Conservation (phyloP, 2,888 invertebrate species). For the Bhutanitis thaidina region DNA sequence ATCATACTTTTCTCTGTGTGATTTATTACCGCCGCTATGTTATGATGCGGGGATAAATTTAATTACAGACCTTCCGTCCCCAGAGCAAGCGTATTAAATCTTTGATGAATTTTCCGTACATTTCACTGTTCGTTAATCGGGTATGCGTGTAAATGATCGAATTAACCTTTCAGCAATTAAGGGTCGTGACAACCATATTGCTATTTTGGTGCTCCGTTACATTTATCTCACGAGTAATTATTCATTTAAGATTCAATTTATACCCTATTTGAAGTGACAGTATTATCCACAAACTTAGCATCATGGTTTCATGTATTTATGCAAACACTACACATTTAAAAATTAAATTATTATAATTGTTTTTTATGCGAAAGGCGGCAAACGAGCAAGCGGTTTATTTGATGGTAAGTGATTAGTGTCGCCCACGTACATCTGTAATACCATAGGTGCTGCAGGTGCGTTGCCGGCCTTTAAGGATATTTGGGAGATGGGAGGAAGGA, state of each 20-base stretch:
- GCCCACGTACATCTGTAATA: no score
- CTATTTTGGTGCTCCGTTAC: not conserved
- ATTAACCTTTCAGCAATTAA: not conserved
- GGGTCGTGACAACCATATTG: not conserved
- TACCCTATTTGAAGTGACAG: no score
- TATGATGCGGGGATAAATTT: constrained; percentile 14
- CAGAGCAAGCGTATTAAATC: constrained; percentile 10
- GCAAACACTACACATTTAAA: no score
- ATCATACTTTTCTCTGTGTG: constrained; percentile 7
- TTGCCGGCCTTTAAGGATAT: no score
- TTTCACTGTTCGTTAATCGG: not conserved
- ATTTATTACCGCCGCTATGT: constrained; percentile 6
- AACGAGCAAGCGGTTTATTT: no score
- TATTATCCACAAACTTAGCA: no score
- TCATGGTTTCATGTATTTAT: no score
- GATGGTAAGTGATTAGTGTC: no score
- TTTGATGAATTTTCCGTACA: constrained; percentile 5
- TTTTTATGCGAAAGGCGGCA: no score
- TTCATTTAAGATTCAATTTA: no score
- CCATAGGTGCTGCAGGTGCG: no score
- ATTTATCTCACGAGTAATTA: not conserved
- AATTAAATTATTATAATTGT: not conserved
- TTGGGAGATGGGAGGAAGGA: no score
- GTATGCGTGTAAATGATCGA: not conserved
- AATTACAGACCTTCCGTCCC: constrained; percentile 9